These are phyloP conservation scores for Sebastes iracundus DNA, from an alignment of 2,797 vertebrate genomes.

Conservation along the genomic window DNA sequence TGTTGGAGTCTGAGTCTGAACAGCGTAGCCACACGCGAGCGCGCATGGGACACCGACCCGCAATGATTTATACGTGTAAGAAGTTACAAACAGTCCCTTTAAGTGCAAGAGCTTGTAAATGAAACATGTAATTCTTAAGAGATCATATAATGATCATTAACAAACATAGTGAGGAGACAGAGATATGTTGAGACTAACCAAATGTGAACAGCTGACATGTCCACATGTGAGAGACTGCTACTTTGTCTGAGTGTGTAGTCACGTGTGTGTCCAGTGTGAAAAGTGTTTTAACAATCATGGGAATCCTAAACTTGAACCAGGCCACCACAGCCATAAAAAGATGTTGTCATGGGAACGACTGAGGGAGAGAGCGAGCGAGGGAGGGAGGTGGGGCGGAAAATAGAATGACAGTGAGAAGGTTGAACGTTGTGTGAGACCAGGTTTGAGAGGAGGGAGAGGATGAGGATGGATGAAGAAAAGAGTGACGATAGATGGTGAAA, in stretches of 20 bases:
- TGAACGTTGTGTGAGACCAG: constrained; percentile 26
- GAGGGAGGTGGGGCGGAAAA: neutral
- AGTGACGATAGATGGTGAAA: neutral
- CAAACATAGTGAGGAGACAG: neutral
- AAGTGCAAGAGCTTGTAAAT: neutral
- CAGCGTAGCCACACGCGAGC: no score
- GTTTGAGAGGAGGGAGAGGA: neutral
- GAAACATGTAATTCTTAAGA: neutral
- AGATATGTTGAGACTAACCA: neutral
- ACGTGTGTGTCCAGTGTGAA: constrained; percentile 7
- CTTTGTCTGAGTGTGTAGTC: neutral
- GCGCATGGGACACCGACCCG: no score
- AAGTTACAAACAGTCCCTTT: no score
- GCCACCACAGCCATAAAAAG: constrained; percentile 63
- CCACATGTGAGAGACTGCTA: neutral
- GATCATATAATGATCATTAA: neutral
- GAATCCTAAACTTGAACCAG: constrained; percentile 66
- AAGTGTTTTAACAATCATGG: constrained; percentile 49
- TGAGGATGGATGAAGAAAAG: neutral
- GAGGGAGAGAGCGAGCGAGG: neutral
- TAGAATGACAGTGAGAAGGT: constrained; percentile 12
- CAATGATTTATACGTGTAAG: no score
- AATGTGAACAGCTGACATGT: neutral
- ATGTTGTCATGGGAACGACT: constrained; percentile 58
- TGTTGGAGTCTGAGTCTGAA: no score